phyloP scores from a whole-genome alignment of 2,113 vertebrate species.

The Dicaeum eximium region DNA sequence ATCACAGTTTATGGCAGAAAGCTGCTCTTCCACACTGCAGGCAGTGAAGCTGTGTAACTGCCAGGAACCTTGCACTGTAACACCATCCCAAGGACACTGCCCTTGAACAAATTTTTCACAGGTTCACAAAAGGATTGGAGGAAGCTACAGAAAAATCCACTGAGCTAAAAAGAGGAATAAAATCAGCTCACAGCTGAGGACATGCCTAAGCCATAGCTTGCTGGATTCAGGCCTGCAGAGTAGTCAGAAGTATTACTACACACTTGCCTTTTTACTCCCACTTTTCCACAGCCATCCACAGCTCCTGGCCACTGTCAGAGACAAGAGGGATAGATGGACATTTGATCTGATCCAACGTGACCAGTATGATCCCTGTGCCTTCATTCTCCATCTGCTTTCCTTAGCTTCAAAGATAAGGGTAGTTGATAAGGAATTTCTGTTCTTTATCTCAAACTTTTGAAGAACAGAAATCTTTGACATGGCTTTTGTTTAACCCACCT shows the following conservation, averaged over 20 bases:
- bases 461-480: neutral
- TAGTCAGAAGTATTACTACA: neutral
- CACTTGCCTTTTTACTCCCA: neutral
- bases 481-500: neutral
- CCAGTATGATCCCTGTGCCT: neutral
- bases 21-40: neutral
- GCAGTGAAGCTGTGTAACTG: neutral
- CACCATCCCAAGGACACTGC: neutral
- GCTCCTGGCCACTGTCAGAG: neutral
- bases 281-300: neutral
- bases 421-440: neutral
- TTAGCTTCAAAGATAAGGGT: neutral
- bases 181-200: neutral
- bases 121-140: neutral
- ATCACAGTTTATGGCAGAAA: neutral
- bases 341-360: neutral
- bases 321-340: neutral
- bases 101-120: neutral
- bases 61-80: rapidly evolving
- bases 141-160: neutral
- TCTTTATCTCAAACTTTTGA: neutral
- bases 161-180: neutral
- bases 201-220: neutral
- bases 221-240: neutral
- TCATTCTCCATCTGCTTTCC: neutral